Conservation (phyloP, 1,140 invertebrate genomes). For the Tetramorium parvispinum region DNA sequence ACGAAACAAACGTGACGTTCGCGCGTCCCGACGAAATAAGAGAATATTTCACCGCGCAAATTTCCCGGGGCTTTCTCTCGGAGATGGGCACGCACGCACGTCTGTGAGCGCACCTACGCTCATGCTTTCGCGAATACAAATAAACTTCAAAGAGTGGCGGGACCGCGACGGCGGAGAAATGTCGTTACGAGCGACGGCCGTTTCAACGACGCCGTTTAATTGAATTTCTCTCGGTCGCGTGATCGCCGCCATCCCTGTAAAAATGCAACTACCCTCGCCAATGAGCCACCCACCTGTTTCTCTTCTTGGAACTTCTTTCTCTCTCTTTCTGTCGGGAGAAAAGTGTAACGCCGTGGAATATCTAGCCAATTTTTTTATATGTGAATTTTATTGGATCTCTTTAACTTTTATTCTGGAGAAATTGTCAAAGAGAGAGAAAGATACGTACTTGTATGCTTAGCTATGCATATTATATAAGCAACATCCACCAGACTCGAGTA, state of each 20-base stretch:
- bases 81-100: conserved; percentile 51
- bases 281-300: conserved; percentile 51
- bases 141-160: conserved; percentile 58
- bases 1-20: conserved; percentile 37
- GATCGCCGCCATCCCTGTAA: conserved; percentile 59
- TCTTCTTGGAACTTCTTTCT: conserved; percentile 15
- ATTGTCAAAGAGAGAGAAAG: neutral
- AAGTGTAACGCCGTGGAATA: conserved; percentile 2
- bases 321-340: neutral
- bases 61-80: conserved; percentile 28
- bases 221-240: conserved; percentile 62
- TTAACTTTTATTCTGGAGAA: conserved; percentile 17
- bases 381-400: neutral
- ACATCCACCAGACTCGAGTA: conserved; percentile 21
- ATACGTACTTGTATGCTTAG: neutral
- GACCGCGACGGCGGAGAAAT: conserved; percentile 45
- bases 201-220: conserved; percentile 61
- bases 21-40: conserved; percentile 35
- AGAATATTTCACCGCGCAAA: conserved; percentile 49
- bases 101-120: conserved; percentile 26
- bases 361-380: neutral
- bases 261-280: conserved; percentile 52
- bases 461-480: conserved; percentile 3
- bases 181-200: conserved; percentile 56
- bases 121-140: conserved; percentile 55